Evolutionary conservation across 2,113 vertebrate genomes (phyloP).

Genomic region (Proteles cristata): DNA sequence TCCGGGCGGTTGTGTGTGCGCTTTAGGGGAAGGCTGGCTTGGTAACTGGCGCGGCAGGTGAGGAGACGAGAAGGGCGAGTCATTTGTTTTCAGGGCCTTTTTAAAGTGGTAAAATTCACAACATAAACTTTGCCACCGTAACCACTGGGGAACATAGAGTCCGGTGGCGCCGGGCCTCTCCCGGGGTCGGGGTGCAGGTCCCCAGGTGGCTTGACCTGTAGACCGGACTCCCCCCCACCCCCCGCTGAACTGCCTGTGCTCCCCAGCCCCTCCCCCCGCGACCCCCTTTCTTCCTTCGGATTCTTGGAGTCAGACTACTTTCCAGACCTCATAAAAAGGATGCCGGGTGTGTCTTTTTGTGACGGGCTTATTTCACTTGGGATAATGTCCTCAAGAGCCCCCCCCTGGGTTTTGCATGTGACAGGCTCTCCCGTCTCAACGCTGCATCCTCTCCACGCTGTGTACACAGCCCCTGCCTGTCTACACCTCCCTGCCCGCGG

Average conservation of each 20-base stretch:
- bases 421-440: neutral
- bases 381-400: neutral
- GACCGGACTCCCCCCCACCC: neutral
- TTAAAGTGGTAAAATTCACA: neutral
- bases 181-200: neutral
- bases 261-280: accelerated
- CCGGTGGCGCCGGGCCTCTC: neutral
- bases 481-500: no score
- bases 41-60: neutral
- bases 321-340: neutral
- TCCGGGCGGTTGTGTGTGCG: neutral
- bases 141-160: neutral
- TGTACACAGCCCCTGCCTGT: no score
- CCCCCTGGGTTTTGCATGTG: neutral
- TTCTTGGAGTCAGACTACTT: neutral
- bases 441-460: neutral
- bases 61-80: neutral
- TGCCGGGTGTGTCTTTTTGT: neutral
- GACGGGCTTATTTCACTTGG: neutral
- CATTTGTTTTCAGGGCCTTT: neutral
- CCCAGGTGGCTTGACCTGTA: no score
- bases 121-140: neutral
- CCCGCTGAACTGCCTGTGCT: neutral
- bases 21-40: neutral
- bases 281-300: neutral